These are phyloP conservation scores for Drosophila leontia DNA, from an alignment of 1,140 invertebrate genomes.

Conservation along the genomic window DNA sequence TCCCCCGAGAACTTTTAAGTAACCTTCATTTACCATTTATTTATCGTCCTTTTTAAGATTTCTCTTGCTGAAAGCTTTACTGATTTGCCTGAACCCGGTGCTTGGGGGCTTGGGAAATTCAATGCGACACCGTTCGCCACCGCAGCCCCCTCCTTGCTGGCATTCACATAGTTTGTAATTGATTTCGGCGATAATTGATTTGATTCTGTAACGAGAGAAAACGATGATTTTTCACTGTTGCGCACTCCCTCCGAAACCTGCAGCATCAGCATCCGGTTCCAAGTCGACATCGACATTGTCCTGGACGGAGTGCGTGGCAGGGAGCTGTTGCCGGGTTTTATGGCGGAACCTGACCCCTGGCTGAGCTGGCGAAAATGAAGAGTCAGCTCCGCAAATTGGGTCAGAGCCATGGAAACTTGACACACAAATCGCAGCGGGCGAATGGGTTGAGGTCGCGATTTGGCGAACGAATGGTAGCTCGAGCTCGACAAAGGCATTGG, in stretches of 20 bases:
- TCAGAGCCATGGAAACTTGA: slow-evolving; percentile 71
- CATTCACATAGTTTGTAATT: slow-evolving; percentile 52
- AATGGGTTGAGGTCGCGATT: slow-evolving; percentile 28
- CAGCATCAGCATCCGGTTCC: slow-evolving; percentile 58
- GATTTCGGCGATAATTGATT: slow-evolving; percentile 76
- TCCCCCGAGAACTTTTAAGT: too few species aligned
- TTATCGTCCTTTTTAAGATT: background rate
- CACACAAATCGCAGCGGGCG: slow-evolving; percentile 51
- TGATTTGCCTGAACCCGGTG: background rate
- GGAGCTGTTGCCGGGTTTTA: slow-evolving; percentile 30
- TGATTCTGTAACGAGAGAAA: slow-evolving; percentile 64
- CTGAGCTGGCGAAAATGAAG: slow-evolving; percentile 62
- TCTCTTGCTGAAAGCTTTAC: background rate
- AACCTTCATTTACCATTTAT: background rate
- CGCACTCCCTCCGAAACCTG: slow-evolving; percentile 56
- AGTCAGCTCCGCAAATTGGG: slow-evolving; percentile 69
- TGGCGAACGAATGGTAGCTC: background rate
- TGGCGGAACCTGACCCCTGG: slow-evolving; percentile 42
- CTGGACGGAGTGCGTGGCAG: background rate
- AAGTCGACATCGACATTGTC: slow-evolving; percentile 29
- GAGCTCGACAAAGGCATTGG: slow-evolving; percentile 8
- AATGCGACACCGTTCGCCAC: background rate
- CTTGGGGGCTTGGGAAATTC: background rate
- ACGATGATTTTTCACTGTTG: slow-evolving; percentile 70
- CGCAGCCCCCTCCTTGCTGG: background rate